phyloP scores from a whole-genome alignment of 2,797 vertebrate species.

The Manis crassicaudata region DNA sequence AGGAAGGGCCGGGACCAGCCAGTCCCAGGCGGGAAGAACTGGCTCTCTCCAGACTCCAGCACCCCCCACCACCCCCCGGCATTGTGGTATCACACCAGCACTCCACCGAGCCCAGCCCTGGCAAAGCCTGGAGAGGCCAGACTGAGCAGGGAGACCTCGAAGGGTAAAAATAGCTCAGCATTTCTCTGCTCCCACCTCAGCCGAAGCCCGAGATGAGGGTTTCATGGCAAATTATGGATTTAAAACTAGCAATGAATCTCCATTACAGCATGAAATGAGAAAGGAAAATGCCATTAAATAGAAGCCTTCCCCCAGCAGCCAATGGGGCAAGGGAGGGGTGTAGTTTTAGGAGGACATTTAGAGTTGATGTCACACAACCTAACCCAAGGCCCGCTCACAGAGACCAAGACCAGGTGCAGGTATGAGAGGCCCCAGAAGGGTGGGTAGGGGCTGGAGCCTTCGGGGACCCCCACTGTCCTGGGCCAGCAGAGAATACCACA shows the following conservation, averaged over 20 bases:
- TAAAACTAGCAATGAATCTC: constrained; percentile 86
- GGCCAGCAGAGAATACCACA: background rate
- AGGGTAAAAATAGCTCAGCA: constrained; percentile 53
- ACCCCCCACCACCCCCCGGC: background rate
- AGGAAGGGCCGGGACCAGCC: background rate
- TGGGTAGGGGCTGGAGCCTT: accelerated
- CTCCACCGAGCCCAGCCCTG: background rate
- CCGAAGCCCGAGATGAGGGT: constrained; percentile 63
- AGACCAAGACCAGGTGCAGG: background rate
- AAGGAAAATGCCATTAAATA: constrained; percentile 85
- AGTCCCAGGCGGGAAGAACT: accelerated
- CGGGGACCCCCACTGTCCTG: accelerated
- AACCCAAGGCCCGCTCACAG: background rate
- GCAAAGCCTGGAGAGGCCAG: background rate
- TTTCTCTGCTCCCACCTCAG: constrained; percentile 74
- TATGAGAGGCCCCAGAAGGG: background rate
- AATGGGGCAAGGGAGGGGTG: constrained; percentile 23
- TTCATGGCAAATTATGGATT: constrained; percentile 86
- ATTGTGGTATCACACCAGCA: background rate
- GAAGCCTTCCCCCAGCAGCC: constrained; percentile 81
- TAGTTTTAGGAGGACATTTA: background rate
- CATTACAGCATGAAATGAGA: constrained; percentile 88
- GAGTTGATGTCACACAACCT: background rate
- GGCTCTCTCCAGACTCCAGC: background rate
- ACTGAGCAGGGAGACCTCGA: background rate